A percentile compares a stretch with the other conserved stretches of the same genome.
phyloP scores from a whole-genome alignment of 2,113 vertebrate species.

The Motacilla alba region DNA sequence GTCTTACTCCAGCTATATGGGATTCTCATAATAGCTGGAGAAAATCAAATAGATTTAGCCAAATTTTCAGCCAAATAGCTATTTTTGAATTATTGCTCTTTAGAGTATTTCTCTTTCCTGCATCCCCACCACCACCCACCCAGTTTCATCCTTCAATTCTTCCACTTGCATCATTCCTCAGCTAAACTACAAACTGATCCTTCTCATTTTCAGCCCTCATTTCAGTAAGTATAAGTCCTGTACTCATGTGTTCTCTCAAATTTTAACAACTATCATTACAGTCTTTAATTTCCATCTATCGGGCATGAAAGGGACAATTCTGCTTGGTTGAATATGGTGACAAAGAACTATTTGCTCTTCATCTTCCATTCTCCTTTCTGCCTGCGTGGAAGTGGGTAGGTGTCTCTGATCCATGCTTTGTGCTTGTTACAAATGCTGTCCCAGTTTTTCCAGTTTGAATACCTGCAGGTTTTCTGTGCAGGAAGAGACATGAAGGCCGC shows the following conservation, averaged over 20 bases:
- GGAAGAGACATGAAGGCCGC: background rate
- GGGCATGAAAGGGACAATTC: background rate
- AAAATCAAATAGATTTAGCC: background rate
- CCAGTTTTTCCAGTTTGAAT: background rate
- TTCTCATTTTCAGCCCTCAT: background rate
- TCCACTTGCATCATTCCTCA: background rate
- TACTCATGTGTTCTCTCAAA: background rate
- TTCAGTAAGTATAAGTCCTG: background rate
- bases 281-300: background rate
- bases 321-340: background rate
- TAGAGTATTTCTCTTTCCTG: background rate
- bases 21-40: background rate
- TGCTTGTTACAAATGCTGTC: background rate
- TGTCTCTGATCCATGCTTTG: background rate
- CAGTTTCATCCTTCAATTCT: background rate
- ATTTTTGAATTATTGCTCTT: background rate
- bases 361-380: background rate
- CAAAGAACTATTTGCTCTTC: background rate
- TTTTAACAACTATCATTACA: background rate
- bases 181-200: background rate
- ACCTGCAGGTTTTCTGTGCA: background rate
- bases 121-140: background rate
- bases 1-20: background rate
- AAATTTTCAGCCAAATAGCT: background rate
- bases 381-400: background rate